phyloP scores from a whole-genome alignment of 2,888 invertebrate genomes.

The Stenichneumon culpator region DNA sequence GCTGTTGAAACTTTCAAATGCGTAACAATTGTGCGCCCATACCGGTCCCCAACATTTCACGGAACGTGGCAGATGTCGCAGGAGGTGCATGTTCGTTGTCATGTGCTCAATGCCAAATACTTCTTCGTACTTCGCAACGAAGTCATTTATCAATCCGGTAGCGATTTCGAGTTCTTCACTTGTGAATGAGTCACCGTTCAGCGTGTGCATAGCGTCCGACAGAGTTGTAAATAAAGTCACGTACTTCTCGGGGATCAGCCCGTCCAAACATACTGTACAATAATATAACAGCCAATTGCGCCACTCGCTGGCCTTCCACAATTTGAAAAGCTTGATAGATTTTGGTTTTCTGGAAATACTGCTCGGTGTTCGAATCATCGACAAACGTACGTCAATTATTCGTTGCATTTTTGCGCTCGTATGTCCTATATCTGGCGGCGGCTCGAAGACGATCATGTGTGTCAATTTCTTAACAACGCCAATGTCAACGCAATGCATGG shows the following conservation, averaged over 20 bases:
- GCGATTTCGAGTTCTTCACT: conserved; percentile 25
- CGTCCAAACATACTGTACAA: conserved; percentile 28
- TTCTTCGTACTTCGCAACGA: conserved; percentile 41
- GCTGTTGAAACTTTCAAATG: conserved; percentile 52
- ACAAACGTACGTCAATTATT: conserved; percentile 34
- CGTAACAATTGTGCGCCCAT: conserved; percentile 51
- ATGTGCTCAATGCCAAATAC: conserved; percentile 45
- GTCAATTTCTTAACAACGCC: conserved; percentile 52
- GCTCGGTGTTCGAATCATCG: conserved; percentile 43
- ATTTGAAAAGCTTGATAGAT: conserved; percentile 8
- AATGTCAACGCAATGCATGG: conserved; percentile 52
- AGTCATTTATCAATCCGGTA: conserved; percentile 37
- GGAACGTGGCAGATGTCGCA: conserved; percentile 40
- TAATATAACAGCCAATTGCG: conserved; percentile 56
- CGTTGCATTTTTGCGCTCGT: conserved; percentile 6
- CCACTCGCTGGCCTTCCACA: conserved; percentile 56
- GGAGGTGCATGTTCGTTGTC: conserved; percentile 53
- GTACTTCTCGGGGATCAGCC: conserved; percentile 21
- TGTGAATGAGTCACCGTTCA: conserved; percentile 49
- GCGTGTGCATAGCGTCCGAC: conserved; percentile 42
- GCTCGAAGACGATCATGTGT: conserved; percentile 17
- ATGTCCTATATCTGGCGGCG: conserved; percentile 15
- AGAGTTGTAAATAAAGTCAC: conserved; percentile 26
- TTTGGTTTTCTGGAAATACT: conserved; percentile 33
- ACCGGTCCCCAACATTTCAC: conserved; percentile 56